Evolutionary conservation across 2,797 vertebrate genomes (phyloP), one percentile per base, ranked within the genome.

Genomic region (Tragopan temminckii): DNA sequence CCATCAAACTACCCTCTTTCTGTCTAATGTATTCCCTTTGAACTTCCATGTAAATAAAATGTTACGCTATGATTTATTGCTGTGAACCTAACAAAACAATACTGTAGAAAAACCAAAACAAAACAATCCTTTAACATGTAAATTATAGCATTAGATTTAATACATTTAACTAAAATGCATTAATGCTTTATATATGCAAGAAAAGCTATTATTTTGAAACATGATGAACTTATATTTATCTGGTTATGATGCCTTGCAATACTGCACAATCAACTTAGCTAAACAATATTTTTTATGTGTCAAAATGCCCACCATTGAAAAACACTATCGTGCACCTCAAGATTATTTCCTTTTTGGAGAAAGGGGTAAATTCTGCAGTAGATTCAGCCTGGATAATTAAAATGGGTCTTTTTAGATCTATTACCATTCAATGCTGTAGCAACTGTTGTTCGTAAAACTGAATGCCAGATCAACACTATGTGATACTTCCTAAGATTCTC

Each of bases 41-140:
- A 95, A 97, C 94, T 97, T 95, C 80, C 53, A 58, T 94, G 93
- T 97, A 95, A 95, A 94, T 95, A 91, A 96, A 93, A 96, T 79
- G 93, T 96, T 96, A 96, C 29, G 67, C 90, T 85, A 82, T 94
- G 94, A 90, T 97, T 97, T 98, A 97, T 97, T 97, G 97, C 97
- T 97, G 87, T 97, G 97, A 98, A 96, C 95, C 86, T 90, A 97
- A 94, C 94, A 96, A 96, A 97, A 94, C 74, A 89, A 91, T 97
- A 96, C 91, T 89, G 94, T 91, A 91, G 93, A 71, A 96, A 95
- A 93, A 80, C 69, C 91, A 70, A 50, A 15, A 8, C 13, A 50
- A 50, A 27, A 50, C 27, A 29, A 29, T 62, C 75, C 0, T 36
- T 74, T 85, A 90, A 94, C 29, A 1, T 93, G 85, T 96, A 94